Evolutionary conservation across 2,888 invertebrate genomes (phyloP), one percentile per base, ranked within the genome.

Genomic region (Polia nebulosa): DNA sequence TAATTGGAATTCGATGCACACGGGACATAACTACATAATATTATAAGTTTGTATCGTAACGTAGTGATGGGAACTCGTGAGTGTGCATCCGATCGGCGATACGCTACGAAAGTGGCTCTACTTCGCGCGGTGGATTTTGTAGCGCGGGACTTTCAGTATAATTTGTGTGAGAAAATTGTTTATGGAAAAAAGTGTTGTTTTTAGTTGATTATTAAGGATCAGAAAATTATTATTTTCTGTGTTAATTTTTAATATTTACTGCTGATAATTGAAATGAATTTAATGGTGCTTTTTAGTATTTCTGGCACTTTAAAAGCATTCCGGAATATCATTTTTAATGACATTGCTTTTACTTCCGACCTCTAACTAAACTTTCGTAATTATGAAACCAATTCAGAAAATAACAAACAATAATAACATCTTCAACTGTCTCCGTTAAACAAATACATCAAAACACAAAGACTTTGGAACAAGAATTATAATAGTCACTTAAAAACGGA

Each of bases 71-170:
- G 84, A 85, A 87, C 63, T 58, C 60, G 71, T 88, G 87, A 86
- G 84, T 83, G 73, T 82, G 84, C 86, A 85, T 87, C 85, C 82
- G 82, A 85, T 76, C 60, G 67, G 70, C 78, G 76, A 58, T 55
- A 81, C 85, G 89, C 81, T 85, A 72, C 78, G 87, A 86, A 89
- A 71, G 90, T 86, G 73, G 88, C 93, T 93, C 92, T 90, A 92
- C 92, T 87, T 89, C 67, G 77, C 65, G 36, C 41, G 0, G 20
- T 44, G 9, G 13, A 59, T 29, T 36, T 66, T 29, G n/a, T 34
- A 8, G 5, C 0, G n/a, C 13, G 4, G 15, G 17, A 74, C 17
- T 25, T 56, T 22, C 15, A 25, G 27, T 49, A 4, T 1, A 17
- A 9, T 13, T 17, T 1, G 6, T 34, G 5, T 1, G 15, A 29